Evolutionary conservation across 2,888 invertebrate genomes (phyloP), one percentile per base, ranked within the genome.

Genomic region (Drosophila emarginata): DNA sequence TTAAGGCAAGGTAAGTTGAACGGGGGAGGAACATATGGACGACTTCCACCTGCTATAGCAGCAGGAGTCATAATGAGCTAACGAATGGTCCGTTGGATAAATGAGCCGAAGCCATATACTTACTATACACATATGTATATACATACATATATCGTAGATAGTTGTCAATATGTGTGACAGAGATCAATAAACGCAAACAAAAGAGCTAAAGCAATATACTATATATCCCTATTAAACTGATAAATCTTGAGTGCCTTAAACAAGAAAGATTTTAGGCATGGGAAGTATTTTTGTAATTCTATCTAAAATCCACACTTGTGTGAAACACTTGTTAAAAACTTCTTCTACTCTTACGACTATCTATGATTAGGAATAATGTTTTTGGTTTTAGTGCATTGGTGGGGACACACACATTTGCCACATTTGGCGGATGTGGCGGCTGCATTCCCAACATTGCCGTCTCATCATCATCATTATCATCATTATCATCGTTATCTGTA

Each of bases 1-100:
- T 86, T 86, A 83, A 82, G 64, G 74, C 60, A 45, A 52, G 56
- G 61, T 36, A 40, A 11, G 45, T 2, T 28, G 54, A 54, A 18
- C 60, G 15, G 36, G 14, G n/a, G n/a, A n/a, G n/a, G 12, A 52
- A 26, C 23, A 52, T 11, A 14, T 15, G 45, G 18, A 1, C 59
- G 18, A n/a, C 50, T 28, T 26, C 2, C 15, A 15, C 9, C 15
- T 15, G 36, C 21, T 18, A n/a, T 32, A 32, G 32, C 18, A 60
- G 50, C 36, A 54, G 58, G 53, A 58, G 23, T 60, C 40, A 60
- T 71, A 71, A 71, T 71, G 71, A 70, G 71, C 70, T 64, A 71
- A 71, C 71, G 71, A 70, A 70, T 58, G 64, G 21, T 51, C 37
- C 37, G 60, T 26, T n/a, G 56, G 37, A 71, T 70, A 71, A 71